Evolutionary conservation across 2,113 vertebrate species (phyloP).

Genomic region (Phylloscopus trochilus): DNA sequence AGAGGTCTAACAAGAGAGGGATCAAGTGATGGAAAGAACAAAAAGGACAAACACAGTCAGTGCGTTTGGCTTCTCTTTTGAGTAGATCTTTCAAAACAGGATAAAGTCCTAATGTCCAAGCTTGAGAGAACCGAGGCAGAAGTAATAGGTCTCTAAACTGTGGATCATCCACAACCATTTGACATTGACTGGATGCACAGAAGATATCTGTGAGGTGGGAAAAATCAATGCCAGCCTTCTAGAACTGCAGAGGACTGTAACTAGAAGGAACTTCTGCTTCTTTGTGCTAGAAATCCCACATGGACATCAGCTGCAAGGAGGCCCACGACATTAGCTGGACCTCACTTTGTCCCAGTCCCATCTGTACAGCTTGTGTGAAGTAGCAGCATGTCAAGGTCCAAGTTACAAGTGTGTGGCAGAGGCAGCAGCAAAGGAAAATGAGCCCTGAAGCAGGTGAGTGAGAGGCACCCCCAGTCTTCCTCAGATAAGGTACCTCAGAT

Average conservation of each 20-base stretch:
- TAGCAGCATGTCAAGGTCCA: neutral
- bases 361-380: neutral
- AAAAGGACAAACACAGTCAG: neutral
- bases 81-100: neutral
- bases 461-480: neutral
- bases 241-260: neutral
- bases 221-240: neutral
- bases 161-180: neutral
- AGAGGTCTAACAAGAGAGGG: neutral
- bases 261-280: neutral
- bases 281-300: neutral
- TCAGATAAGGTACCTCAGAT: neutral
- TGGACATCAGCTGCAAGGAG: neutral
- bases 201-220: neutral
- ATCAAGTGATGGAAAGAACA: neutral
- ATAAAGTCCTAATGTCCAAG: neutral
- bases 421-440: neutral
- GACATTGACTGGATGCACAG: neutral
- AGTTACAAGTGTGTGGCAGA: neutral
- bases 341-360: neutral
- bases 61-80: accelerated
- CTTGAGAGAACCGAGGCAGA: neutral
- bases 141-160: neutral
- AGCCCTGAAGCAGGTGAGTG: neutral
- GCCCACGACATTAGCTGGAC: too few relatives aligned